Evolutionary conservation across 1,140 invertebrate genomes (phyloP), one percentile per base, ranked within the genome.

Genomic region (Matsumurasca onukii): DNA sequence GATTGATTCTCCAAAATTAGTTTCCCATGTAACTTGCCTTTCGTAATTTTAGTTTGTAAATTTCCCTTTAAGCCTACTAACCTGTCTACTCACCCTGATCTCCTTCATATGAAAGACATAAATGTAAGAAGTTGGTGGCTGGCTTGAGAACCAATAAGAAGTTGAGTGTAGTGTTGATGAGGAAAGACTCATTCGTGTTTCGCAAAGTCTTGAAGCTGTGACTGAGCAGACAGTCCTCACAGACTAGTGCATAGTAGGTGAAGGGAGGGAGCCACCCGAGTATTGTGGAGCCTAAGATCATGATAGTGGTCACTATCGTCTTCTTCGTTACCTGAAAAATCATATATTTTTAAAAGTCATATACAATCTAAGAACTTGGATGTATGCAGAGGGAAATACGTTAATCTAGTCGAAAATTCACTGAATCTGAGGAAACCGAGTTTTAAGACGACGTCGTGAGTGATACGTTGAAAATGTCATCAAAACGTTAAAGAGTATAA

Each of bases 71-170:
- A 39, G 34, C 34, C 17, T 39, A 9, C 5, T 9, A 12, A 52
- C 5, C 49, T 52, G 22, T 52, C 17, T 45, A 17, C 22, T 78
- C 74, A 84, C 83, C 78, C 84, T 81, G 51, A 87, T 85, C 67
- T 89, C 86, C 24, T 81, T 80, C 81, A 89, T 87, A 48, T 88
- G 75, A 3, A 85, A 81, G 1, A 86, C 85, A 75, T 89, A 90
- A 39, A 89, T 88, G 39, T 89, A n/a, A 84, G 0, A 87, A 87
- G 77, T 89, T 87, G 25, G 83, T 80, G 3, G 88, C 71, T 29
- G 85, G 84, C 73, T 89, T 89, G 20, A 86, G 71, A 5, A 89
- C 81, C 20, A 89, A 77, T 13, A 89, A 76, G 9, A 78, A 75
- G 72, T 86, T 84, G 66, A 72, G 75, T 48, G 55, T 69, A 52